A percentile compares a stretch with the other conserved stretches of the same genome.
These are phyloP conservation scores for Calycopis cecrops DNA, from an alignment of 1,140 invertebrate genomes.

Conservation along the genomic window DNA sequence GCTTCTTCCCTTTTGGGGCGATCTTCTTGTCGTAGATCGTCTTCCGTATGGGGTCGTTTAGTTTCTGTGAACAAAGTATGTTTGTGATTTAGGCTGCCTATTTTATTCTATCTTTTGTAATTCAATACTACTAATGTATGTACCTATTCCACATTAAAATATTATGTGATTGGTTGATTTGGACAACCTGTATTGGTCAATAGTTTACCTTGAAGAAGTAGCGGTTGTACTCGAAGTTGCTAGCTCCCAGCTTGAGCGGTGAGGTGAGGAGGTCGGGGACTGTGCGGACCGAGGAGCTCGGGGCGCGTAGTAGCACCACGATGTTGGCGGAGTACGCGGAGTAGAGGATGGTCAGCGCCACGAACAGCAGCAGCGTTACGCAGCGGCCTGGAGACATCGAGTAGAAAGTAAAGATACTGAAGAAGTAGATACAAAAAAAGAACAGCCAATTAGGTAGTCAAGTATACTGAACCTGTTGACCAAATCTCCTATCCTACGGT, in stretches of 20 bases:
- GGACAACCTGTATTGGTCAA: not conserved
- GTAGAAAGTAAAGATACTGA: too few species aligned
- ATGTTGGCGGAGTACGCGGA: constrained; percentile 80
- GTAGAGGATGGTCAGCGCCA: constrained; percentile 71
- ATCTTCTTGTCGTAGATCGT: constrained; percentile 78
- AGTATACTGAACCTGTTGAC: too few species aligned
- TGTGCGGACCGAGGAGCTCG: constrained; percentile 77
- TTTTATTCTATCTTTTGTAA: too few species aligned
- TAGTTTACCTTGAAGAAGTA: constrained; percentile 77
- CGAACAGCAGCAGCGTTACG: constrained; percentile 78
- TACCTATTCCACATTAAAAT: too few species aligned
- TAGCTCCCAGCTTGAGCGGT: constrained; percentile 74
- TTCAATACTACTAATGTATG: too few species aligned
- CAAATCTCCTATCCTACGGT: too few species aligned
- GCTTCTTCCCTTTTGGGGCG: constrained; percentile 68
- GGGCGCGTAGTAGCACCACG: constrained; percentile 78
- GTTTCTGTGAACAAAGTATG: constrained; percentile 59
- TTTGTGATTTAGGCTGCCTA: not conserved
- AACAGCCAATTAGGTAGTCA: too few species aligned
- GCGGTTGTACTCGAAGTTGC: constrained; percentile 77
- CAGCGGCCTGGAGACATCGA: constrained; percentile 76
- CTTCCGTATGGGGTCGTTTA: constrained; percentile 76
- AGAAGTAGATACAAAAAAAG: too few species aligned
- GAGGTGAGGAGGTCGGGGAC: constrained; percentile 76
- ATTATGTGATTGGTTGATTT: too few species aligned